These are phyloP conservation scores for Zaprionus africanus DNA, from an alignment of 1,140 invertebrate species.

Conservation along the genomic window DNA sequence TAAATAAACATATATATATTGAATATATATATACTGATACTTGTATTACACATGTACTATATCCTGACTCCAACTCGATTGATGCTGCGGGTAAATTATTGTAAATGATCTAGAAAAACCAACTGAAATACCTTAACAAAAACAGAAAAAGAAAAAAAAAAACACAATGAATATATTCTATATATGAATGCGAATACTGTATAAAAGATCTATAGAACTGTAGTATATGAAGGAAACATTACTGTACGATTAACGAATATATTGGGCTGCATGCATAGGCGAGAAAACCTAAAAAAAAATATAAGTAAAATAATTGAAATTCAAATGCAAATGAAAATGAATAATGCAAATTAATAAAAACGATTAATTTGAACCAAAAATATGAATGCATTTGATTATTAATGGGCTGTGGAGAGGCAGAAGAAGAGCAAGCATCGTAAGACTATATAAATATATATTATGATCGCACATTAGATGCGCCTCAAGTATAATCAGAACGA, in stretches of 20 bases:
- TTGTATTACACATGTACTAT: slow-evolving; percentile 1
- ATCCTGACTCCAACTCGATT: slow-evolving; percentile 19
- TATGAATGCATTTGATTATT: background rate
- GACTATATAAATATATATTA: too few relatives aligned
- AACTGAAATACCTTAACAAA: slow-evolving; percentile 26
- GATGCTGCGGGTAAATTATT: slow-evolving; percentile 41
- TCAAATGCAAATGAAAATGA: slow-evolving; percentile 58
- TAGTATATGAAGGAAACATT: slow-evolving; percentile 63
- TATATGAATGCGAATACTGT: slow-evolving; percentile 46
- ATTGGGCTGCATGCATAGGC: slow-evolving; percentile 68
- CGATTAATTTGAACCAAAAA: slow-evolving; percentile 75
- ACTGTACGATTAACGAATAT: slow-evolving; percentile 54
- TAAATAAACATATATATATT: slow-evolving; percentile 24
- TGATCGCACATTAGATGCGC: background rate
- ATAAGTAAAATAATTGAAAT: slow-evolving; percentile 44
- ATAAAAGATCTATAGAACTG: slow-evolving; percentile 62
- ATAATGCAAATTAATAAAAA: slow-evolving; percentile 75
- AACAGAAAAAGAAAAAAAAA: background rate
- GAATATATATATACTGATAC: slow-evolving; percentile 17
- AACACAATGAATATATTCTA: slow-evolving; percentile 7
- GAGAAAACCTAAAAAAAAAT: slow-evolving; percentile 49
- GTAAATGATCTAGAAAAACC: slow-evolving; percentile 57
- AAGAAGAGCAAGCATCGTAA: too few relatives aligned
- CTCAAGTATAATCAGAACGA: slow-evolving; percentile 2
- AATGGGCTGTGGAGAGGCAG: background rate